Evolutionary conservation across 2,888 invertebrate species (phyloP), one percentile per base, ranked within the genome.

Genomic region (Linnaemya tessellans): DNA sequence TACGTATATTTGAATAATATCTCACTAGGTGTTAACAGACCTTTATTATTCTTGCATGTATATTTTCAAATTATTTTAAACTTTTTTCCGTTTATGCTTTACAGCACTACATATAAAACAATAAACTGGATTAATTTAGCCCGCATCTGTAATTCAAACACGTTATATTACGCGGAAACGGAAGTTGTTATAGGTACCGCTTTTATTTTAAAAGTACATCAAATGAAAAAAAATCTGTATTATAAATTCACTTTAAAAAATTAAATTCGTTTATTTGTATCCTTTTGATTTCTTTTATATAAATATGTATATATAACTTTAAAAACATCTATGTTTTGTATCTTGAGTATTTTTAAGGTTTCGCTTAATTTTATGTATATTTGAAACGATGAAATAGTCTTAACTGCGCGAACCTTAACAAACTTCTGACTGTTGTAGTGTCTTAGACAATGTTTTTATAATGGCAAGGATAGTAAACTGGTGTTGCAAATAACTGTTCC

Each of bases 381-480:
- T 43, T 22, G 4, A 15, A 18, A 25, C 22, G 38, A 7, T 25
- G 25, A 0, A 11, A 1, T 41, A 58, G 35, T 68, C 38, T 60
- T 46, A 41, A 58, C 60, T 49, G 25, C 15, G 20, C 64, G 38
- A 80, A 43, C 13, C 18, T 60, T 41, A 10, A 74, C 7, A 15
- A 30, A 67, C 49, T 25, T 67, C 25, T 80, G 38, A 74, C 20
- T 20, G 30, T 65, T 30, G 15, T 38, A 20, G 38, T 18, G 13
- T 41, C 4, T 54, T 38, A 58, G 15, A 41, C 49, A 51, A 11
- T 41, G 65, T 8, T 67, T 80, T 64, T 80, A 80, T 80, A n/a
- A 73, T 30, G 51, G 4, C 15, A 49, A 51, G 15, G 9, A 30
- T 22, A 54, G 13, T n/a, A 35, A 62, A 70, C 41, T 0, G 0